Conservation (phyloP, 2,797 vertebrate genomes). For the Lagorchestes hirsutus region DNA sequence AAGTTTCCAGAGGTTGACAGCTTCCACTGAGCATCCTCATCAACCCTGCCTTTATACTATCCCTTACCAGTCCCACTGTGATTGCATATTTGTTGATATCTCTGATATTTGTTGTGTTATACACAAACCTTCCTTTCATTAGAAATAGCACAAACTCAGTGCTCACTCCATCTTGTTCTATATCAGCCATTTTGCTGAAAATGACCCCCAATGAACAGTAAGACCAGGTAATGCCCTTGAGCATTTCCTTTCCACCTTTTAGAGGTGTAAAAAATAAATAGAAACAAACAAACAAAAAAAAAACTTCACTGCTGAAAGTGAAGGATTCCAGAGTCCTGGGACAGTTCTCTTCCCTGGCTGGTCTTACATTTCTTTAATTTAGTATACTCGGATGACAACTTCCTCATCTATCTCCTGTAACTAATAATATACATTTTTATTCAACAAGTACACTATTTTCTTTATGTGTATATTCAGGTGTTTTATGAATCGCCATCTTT, state of each 20-base stretch:
- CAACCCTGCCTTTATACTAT: neutral
- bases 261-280: neutral
- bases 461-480: neutral
- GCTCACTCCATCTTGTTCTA: neutral
- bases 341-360: neutral
- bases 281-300: neutral
- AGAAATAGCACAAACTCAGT: neutral
- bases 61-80: neutral
- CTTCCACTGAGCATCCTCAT: neutral
- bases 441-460: neutral
- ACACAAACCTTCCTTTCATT: neutral
- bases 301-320: neutral
- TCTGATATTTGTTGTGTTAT: neutral
- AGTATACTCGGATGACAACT: neutral
- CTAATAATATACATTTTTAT: neutral
- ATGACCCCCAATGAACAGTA: neutral
- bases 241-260: neutral
- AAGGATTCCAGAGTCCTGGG: neutral
- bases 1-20: neutral
- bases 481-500: neutral
- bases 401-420: neutral
- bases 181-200: neutral
- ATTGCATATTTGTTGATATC: no score
- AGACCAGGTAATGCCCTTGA: neutral
- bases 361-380: neutral